A percentile compares a stretch with the other conserved stretches of the same genome.
Conservation (phyloP, 2,888 invertebrate species). For the Branchipolynoe longqiensis region DNA sequence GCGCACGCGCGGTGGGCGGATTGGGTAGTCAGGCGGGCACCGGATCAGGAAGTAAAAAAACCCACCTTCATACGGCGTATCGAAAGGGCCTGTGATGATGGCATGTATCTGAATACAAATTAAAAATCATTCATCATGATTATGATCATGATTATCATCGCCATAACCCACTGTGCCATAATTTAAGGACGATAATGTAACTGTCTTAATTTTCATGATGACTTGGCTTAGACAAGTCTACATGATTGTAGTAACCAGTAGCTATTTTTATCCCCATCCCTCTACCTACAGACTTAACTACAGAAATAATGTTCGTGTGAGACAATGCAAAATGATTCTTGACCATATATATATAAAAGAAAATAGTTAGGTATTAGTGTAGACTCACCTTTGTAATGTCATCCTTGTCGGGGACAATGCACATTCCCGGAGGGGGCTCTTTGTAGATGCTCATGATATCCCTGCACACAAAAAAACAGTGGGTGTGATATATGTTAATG, state of each 20-base stretch:
- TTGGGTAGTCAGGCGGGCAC: constrained; percentile 84
- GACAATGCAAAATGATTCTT: not conserved
- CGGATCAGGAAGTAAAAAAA: constrained; percentile 83
- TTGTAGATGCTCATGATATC: constrained; percentile 84
- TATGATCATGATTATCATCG: too few species aligned
- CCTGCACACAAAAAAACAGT: constrained; percentile 78
- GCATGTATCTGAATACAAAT: constrained; percentile 83
- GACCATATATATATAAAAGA: too few species aligned
- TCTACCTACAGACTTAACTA: not conserved
- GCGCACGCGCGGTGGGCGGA: constrained; percentile 85
- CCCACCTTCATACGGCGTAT: constrained; percentile 85
- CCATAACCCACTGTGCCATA: too few species aligned
- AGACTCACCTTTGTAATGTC: constrained; percentile 83
- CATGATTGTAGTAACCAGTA: too few species aligned
- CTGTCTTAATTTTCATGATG: too few species aligned
- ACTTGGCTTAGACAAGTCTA: too few species aligned
- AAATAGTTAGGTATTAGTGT: too few species aligned
- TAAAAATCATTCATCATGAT: too few species aligned
- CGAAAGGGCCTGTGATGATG: constrained; percentile 84
- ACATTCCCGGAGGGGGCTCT: constrained; percentile 85
- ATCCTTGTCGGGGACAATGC: constrained; percentile 84
- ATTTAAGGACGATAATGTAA: too few species aligned
- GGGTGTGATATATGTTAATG: too few species aligned
- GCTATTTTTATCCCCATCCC: too few species aligned
- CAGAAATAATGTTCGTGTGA: not conserved